Evolutionary conservation across 2,113 vertebrate species (phyloP), one percentile per base, ranked within the genome.

Genomic region (Dromas ardeola): DNA sequence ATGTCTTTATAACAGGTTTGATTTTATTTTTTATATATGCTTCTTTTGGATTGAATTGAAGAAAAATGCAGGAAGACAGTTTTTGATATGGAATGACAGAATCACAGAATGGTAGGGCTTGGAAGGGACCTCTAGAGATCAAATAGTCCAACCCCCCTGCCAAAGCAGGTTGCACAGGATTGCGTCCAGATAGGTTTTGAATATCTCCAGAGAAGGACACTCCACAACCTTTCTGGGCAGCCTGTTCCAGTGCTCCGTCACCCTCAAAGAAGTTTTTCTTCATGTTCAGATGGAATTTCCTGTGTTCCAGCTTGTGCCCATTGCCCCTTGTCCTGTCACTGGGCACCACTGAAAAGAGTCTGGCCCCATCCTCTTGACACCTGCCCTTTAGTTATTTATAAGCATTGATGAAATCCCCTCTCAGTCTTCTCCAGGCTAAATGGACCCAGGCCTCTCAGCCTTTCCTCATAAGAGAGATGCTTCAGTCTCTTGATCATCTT

Each of bases 1-100:
- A 99, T 97, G 98, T 99, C 55, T 99, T 99, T 95, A 91, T 99
- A 81, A 99, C 99, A 81, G 99, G 99, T 99, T 93, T 89, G 98
- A 72, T 42, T 74, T 83, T 45, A 22, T 49, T 70, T 71, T 59
- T 53, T 73, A 11, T 78, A 7, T 53, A 32, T 84, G 11, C 15
- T 52, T 52, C 11, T 61, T 82, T 55, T 65, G 34, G 22, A 36
- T 32, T 77, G 13, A 73, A 30, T 65, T 65, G 38, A 62, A 81
- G 11, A 63, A 74, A 74, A 89, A n/a, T 19, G 17, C 26, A 66
- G 42, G 32, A 63, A 66, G 25, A 16, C 25, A 36, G 9, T 16
- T 80, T 94, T 81, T 65, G 2, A 6, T 66, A 23, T 11, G 15
- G 21, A 62, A 27, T 62, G 36, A 62, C 13, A 45, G 63, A 43